These are phyloP conservation scores for Solea solea DNA, from an alignment of 2,113 vertebrate species.

Conservation along the genomic window DNA sequence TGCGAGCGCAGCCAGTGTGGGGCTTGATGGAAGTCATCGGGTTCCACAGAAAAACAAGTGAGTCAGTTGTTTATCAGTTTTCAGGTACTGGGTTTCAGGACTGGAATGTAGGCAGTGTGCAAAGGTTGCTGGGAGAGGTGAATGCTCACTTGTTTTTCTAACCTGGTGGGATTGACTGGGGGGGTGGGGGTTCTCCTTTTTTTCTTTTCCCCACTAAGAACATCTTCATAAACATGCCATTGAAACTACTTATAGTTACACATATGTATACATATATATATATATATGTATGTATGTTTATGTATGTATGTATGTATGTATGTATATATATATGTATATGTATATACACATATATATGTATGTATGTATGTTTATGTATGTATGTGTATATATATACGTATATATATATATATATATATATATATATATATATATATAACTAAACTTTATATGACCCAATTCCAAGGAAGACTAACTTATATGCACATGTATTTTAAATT, in stretches of 20 bases:
- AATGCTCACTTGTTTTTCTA: conserved; percentile 81
- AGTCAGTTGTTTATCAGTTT: conserved; percentile 85
- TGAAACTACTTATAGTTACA: conserved; percentile 31
- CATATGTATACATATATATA: background rate
- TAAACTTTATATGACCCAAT: too few relatives aligned
- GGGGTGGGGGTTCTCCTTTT: conserved; percentile 28
- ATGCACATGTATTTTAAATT: too few relatives aligned
- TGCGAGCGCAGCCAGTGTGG: conserved; percentile 47
- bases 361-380: too few relatives aligned
- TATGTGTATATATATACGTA: too few relatives aligned
- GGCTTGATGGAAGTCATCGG: conserved; percentile 69
- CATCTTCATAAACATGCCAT: conserved; percentile 52
- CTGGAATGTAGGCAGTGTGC: conserved; percentile 81
- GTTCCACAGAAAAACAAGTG: conserved; percentile 82
- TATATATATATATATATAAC: too few relatives aligned
- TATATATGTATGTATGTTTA: too few relatives aligned
- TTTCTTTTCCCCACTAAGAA: conserved; percentile 22
- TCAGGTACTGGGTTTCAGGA: conserved; percentile 83
- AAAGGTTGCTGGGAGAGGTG: conserved; percentile 81
- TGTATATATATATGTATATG: too few relatives aligned
- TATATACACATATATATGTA: background rate
- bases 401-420: too few relatives aligned
- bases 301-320: too few relatives aligned
- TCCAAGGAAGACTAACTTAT: too few relatives aligned
- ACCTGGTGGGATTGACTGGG: conserved; percentile 67